These are phyloP conservation scores for Pseudoatta argentina DNA, from an alignment of 1,140 invertebrate genomes.

Conservation along the genomic window DNA sequence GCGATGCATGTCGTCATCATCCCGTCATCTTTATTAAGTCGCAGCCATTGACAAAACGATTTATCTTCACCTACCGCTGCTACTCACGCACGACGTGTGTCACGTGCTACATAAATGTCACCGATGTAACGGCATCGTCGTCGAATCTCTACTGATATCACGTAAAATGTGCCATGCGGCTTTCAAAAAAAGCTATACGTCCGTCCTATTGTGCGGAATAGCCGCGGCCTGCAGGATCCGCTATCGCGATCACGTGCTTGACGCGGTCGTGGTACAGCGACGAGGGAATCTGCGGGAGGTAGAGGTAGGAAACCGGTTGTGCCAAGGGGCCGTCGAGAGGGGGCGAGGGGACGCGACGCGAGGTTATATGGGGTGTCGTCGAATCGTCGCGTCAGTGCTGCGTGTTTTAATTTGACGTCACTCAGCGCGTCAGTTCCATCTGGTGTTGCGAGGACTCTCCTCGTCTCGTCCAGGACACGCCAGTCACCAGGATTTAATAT, in stretches of 20 bases:
- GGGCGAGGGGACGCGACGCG: conserved; percentile 41
- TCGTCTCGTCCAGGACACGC: conserved; percentile 80
- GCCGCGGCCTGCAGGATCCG: conserved; percentile 18
- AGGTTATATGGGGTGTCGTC: conserved; percentile 80
- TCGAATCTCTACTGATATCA: conserved; percentile 46
- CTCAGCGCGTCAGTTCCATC: conserved; percentile 84
- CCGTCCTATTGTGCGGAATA: conserved; percentile 22
- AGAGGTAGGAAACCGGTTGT: conserved; percentile 36
- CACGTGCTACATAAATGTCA: conserved; percentile 62
- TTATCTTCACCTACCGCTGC: conserved; percentile 45
- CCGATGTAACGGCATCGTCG: conserved; percentile 34
- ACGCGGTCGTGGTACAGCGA: conserved; percentile 25
- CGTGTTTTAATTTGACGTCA: conserved; percentile 86
- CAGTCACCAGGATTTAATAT: conserved; percentile 85
- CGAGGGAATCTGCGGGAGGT: conserved; percentile 31
- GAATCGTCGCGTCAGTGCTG: conserved; percentile 83
- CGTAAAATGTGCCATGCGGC: conserved; percentile 45
- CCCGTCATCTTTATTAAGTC: conserved; percentile 53
- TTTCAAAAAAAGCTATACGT: conserved; percentile 39
- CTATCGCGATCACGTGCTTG: conserved; percentile 39
- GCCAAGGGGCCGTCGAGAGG: not conserved
- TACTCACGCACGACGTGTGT: conserved; percentile 21
- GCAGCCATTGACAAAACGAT: conserved; percentile 49
- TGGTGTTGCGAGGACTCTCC: conserved; percentile 82
- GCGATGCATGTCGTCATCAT: conserved; percentile 4